Base-by-base conservation (phyloP, 2,888 invertebrate genomes). In the Zaprionus lineosus region DNA sequence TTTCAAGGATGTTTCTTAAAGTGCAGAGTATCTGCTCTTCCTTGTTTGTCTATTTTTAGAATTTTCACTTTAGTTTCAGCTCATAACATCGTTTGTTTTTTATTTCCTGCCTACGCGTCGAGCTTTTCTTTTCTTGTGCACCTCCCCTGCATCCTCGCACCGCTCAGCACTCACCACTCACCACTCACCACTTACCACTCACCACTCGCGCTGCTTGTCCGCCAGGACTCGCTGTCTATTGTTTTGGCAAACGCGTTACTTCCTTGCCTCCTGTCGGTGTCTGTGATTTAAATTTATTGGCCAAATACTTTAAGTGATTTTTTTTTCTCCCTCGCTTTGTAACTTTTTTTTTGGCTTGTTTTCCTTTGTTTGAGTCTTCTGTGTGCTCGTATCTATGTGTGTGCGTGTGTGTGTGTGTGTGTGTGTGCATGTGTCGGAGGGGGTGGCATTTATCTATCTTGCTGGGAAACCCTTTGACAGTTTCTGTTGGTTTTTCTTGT, bases 231-330 rank as follows among this genome's bases (percentile, higher is more conserved):
- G 19, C 51, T 72, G 72, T 70, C 61, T 61, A 55, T 64, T 64
- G 53, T 68, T 55, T 53, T 36, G 19, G 12, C 12, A 21, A 46
- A 33, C 50, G 37, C 36, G 50, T 56, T 18, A 21, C 21, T 37
- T 48, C 8, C 7, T 36, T 21, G 39, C 16, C 40, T 18, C 21
- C 21, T 21, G 18, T 34, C 21, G 29, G 14, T 62, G 78, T 41
- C 78, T 59, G 85, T 83, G 85, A 85, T 84, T 86, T 86, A 86
- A 84, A 84, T 84, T 84, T 84, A 84, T 84, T 84, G 84, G 83
- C 71, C 68, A 86, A 85, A 86, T 86, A 70, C 78, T 86, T 85
- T 68, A 84, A 85, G 81, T 81, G 85, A 84, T 83, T 85, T 68
- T 71, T 69, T 63, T 46, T 28, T 28, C 29, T 16, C n/a, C 19